Evolutionary conservation across 2,797 vertebrate genomes (phyloP).

Genomic region (Halcyon chelicuti): DNA sequence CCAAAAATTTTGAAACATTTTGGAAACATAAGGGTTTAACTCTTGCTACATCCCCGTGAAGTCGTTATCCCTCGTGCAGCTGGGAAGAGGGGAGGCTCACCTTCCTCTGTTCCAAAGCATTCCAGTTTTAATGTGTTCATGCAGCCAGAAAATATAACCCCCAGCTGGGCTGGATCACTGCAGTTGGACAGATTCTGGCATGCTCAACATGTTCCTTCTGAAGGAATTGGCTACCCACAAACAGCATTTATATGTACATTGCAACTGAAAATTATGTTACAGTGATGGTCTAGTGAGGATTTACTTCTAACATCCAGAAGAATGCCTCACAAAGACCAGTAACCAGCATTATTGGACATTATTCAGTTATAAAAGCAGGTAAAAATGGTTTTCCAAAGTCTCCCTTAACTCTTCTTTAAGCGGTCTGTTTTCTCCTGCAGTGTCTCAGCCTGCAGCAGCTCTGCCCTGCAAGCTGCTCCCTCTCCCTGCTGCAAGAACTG

Average conservation of each 20-base stretch:
- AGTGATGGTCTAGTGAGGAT: background rate
- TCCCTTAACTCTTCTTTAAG: background rate
- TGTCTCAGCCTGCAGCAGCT: background rate
- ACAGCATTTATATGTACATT: background rate
- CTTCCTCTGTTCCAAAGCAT: background rate
- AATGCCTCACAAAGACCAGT: background rate
- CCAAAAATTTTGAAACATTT: background rate
- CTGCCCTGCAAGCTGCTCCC: accelerated
- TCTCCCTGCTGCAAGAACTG: background rate
- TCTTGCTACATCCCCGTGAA: background rate
- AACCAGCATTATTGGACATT: background rate
- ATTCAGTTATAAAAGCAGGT: background rate
- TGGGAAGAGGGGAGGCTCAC: background rate
- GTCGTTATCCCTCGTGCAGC: background rate
- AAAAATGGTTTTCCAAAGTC: background rate
- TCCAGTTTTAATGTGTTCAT: background rate
- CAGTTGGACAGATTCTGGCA: background rate
- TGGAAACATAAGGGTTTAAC: background rate
- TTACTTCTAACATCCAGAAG: background rate
- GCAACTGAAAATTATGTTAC: background rate
- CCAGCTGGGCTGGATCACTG: background rate
- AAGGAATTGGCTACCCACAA: background rate
- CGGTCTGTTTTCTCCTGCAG: background rate
- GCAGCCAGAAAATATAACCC: background rate
- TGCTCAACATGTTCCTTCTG: background rate